Percentiles rank a stretch among this genome's conserved stretches.
phyloP scores from a whole-genome alignment of 2,113 vertebrate species.

The Atherinomorus stipes region DNA sequence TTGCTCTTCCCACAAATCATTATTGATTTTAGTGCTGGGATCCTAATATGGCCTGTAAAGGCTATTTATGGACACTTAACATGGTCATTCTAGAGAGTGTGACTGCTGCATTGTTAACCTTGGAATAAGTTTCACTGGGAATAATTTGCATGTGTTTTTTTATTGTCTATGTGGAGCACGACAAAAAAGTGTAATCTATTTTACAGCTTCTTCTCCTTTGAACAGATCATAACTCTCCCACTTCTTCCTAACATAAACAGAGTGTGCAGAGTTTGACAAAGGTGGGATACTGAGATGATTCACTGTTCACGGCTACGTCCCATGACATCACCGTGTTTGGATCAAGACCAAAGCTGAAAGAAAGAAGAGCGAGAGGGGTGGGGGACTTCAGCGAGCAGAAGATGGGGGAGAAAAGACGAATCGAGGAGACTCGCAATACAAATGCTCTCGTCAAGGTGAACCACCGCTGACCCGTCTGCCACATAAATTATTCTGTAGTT shows the following conservation, averaged over 20 bases:
- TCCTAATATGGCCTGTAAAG: constrained; percentile 62
- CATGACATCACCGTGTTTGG: constrained; percentile 48
- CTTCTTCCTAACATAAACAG: not conserved
- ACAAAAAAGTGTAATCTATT: constrained; percentile 3
- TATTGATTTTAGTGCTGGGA: constrained; percentile 72
- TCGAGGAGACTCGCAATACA: constrained; percentile 52
- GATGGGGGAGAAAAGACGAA: constrained; percentile 32
- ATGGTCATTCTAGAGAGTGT: constrained; percentile 36
- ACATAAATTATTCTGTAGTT: constrained; percentile 85
- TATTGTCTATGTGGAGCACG: not conserved
- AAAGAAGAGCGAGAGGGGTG: not conserved
- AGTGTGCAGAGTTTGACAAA: constrained; percentile 18
- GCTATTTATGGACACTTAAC: constrained; percentile 62
- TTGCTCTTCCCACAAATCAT: constrained; percentile 71
- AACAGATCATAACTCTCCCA: not conserved
- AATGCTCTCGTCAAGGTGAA: constrained; percentile 83
- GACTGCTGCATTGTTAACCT: constrained; percentile 20
- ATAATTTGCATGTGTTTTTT: constrained; percentile 15
- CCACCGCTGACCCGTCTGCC: constrained; percentile 80
- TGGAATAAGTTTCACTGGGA: constrained; percentile 15
- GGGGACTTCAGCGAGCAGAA: constrained; percentile 31
- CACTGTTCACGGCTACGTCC: constrained; percentile 21
- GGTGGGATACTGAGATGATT: constrained; percentile 29
- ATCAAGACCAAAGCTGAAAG: constrained; percentile 31
- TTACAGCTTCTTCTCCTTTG: constrained; percentile 6